Conservation (phyloP, 2,888 invertebrate genomes). For the Scrobipalpa costella region DNA sequence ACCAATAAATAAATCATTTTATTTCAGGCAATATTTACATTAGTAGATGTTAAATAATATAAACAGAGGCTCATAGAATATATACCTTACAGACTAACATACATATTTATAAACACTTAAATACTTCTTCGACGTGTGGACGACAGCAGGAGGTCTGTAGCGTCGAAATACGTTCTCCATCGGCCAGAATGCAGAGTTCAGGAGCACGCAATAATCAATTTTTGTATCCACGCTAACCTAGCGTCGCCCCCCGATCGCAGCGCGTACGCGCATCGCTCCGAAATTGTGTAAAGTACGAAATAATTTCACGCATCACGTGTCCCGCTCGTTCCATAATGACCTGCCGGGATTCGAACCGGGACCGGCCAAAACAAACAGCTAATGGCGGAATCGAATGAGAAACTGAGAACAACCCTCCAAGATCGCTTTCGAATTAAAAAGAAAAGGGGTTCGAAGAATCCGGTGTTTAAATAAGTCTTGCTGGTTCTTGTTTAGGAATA, state of each 20-base stretch:
- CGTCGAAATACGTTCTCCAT: too few relatives aligned
- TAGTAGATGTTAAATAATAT: too few relatives aligned
- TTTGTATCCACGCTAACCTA: constrained; percentile 48
- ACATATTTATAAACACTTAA: too few relatives aligned
- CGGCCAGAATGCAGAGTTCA: too few relatives aligned
- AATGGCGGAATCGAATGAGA: constrained; percentile 49
- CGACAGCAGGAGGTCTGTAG: too few relatives aligned
- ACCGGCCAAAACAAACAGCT: constrained; percentile 68
- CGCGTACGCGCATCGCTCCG: constrained; percentile 68
- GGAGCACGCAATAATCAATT: too few relatives aligned
- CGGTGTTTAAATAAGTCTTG: constrained; percentile 12
- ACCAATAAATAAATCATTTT: too few relatives aligned
- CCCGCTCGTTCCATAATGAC: constrained; percentile 67
- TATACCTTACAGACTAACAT: too few relatives aligned
- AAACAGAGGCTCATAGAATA: too few relatives aligned
- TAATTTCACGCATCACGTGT: constrained; percentile 81
- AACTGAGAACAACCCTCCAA: constrained; percentile 45
- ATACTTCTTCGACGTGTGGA: too few relatives aligned
- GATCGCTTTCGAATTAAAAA: constrained; percentile 44
- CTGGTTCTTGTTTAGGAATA: not conserved
- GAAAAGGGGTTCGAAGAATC: constrained; percentile 33
- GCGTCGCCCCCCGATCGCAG: constrained; percentile 46
- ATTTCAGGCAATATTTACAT: too few relatives aligned
- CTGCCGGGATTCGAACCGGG: constrained; percentile 57
- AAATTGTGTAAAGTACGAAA: constrained; percentile 79